These are phyloP conservation scores for Neoitamus cyanurus DNA, from an alignment of 2,888 invertebrate genomes.

Conservation along the genomic window DNA sequence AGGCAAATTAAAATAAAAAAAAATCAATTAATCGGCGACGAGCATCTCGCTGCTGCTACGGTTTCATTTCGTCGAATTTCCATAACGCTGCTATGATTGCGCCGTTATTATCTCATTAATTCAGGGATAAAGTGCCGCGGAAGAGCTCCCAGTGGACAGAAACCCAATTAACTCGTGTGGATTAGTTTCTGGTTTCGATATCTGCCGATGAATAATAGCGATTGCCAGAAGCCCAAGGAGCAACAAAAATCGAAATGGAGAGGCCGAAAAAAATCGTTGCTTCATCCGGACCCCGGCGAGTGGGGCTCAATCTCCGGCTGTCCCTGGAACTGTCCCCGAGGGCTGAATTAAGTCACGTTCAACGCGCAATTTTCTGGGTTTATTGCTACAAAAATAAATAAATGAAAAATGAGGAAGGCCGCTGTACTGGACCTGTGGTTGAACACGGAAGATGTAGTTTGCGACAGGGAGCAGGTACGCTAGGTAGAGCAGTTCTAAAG, in stretches of 20 bases:
- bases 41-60: background rate
- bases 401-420: background rate
- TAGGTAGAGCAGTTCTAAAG: background rate
- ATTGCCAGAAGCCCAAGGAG: background rate
- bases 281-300: background rate
- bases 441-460: background rate
- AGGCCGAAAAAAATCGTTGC: background rate
- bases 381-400: background rate
- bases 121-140: background rate
- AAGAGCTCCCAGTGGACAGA: background rate
- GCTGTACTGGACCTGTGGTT: background rate
- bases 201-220: background rate
- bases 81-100: background rate
- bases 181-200: background rate
- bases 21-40: background rate
- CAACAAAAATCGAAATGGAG: background rate
- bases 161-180: slow-evolving; percentile 11
- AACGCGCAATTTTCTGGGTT: background rate
- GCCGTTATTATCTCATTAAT: background rate
- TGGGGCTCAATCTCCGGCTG: background rate
- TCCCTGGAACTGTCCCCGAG: background rate
- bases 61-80: background rate
- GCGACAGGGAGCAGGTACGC: background rate
- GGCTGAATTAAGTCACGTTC: background rate
- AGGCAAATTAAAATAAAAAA: background rate